Base-by-base conservation (phyloP, 2,113 vertebrate genomes). In the Microcebus murinus region DNA sequence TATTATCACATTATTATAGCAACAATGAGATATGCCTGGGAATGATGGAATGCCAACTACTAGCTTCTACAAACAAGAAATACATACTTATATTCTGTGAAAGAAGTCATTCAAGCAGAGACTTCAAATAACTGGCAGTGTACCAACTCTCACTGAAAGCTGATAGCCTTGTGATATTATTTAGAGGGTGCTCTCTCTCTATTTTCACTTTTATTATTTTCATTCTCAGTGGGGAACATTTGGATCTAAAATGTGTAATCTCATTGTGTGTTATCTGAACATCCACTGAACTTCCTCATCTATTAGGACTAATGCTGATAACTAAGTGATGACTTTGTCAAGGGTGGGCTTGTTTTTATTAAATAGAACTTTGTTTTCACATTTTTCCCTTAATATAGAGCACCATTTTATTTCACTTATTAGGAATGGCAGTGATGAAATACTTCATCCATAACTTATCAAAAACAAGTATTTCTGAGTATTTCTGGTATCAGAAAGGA, bases 1-100 rank as follows among this genome's bases (percentile, higher is more conserved):
- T 84, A 95, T 96, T 96, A 96, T 71, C 84, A 84, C 90, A 97
- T 97, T 97, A 94, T 91, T 97, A 84, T 90, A 97, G 96, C 87
- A 97, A 97, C 92, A 98, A 97, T 93, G 73, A 0, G 5, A 93
- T 92, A 65, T 97, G 36, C 73, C 96, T 87, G 6, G 82, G 90
- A 96, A 97, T 98, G 97, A 98, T 91, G 85, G 87, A 98, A 96
- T 79, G 79, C 59, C 82, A 97, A 63, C 50, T 17, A 39, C 50
- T 17, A 39, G 59, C 88, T 92, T 97, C 82, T 83, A 82, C 71
- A 98, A 96, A 97, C 55, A 95, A 98, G 96, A 98, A 95, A 90
- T 88, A 87, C 86, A 84, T 92, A 97, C 93, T 98, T 96, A 92
- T 0, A 34, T 57, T 79, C 76, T 93, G 18, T 70, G 42, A 88